Evolutionary conservation across 2,113 vertebrate genomes (phyloP), one percentile per base, ranked within the genome.

Genomic region (Marcusenius ussheri): DNA sequence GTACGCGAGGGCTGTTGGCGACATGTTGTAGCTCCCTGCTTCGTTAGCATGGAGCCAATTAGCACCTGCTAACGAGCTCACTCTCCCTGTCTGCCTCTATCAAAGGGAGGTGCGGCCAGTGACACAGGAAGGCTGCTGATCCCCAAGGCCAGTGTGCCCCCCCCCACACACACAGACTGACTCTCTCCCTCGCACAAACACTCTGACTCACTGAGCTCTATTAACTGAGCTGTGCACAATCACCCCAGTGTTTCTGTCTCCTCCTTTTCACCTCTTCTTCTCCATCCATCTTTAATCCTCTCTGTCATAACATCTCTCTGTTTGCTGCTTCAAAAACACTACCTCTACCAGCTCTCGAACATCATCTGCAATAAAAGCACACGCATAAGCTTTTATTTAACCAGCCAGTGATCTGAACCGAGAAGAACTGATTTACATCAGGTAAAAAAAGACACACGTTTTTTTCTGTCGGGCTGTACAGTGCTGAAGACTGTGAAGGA

Each of bases 11-110:
- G 70, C 62, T 85, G 56, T 91, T 91, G 90, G 87, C 90, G 56
- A 90, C 85, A 88, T 91, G 91, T 92, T 91, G 90, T 88, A 91
- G 90, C 90, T 91, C 89, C 90, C 88, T 89, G 91, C 91, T 89
- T 90, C 50, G 89, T 93, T 91, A 92, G 90, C 58, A 89, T 89
- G 89, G 58, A 91, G 92, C 92, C 91, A 93, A 93, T 93, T 93
- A 93, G 91, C 92, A 93, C 91, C 91, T 91, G 90, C 92, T 93
- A 93, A 93, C 90, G 88, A 92, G 90, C 90, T 86, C 90, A 89
- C 90, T 90, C 66, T 88, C 87, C 74, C 70, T 66, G 87, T 90
- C 86, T 56, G 87, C 47, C 45, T 89, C 53, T 86, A 70, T 70
- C 24, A 87, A 77, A 39, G 83, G 83, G 88, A 83, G 88, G 88